phyloP scores from a whole-genome alignment of 2,113 vertebrate genomes.

The Hippopotamus amphibius region DNA sequence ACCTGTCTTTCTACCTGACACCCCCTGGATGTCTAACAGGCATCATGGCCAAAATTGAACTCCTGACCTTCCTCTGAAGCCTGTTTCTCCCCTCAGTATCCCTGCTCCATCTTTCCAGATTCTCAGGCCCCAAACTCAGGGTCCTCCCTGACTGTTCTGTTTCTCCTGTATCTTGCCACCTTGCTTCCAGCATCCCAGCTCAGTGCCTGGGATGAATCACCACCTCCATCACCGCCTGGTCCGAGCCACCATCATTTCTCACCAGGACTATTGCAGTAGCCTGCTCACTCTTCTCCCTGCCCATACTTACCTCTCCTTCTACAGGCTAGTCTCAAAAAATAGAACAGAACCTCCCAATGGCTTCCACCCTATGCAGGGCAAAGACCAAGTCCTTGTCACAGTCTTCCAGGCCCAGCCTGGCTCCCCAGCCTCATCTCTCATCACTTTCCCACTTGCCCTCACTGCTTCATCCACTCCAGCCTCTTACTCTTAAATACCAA shows the following conservation, averaged over 20 bases:
- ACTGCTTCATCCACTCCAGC: not conserved
- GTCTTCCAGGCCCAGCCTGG: not conserved
- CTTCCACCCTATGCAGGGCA: not conserved
- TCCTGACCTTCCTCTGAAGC: not conserved
- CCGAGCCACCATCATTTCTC: not conserved
- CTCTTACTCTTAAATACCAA: not conserved
- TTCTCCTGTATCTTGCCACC: too few relatives aligned
- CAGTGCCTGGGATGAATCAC: not conserved
- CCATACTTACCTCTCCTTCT: not conserved
- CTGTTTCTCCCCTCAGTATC: not conserved
- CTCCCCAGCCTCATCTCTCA: not conserved
- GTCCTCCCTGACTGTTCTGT: not conserved
- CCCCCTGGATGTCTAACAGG: not conserved
- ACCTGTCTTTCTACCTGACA: too few relatives aligned
- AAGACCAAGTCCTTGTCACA: not conserved
- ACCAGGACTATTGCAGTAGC: fast-evolving
- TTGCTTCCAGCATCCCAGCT: not conserved
- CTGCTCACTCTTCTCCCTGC: not conserved
- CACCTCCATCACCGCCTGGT: not conserved
- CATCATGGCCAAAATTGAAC: fast-evolving
- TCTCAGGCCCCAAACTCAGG: not conserved
- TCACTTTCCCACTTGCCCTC: not conserved
- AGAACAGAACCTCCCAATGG: not conserved
- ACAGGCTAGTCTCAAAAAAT: not conserved
- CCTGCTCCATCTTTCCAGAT: not conserved